Evolutionary conservation across 2,797 vertebrate genomes (phyloP).

Genomic region (Babyrousa celebensis): DNA sequence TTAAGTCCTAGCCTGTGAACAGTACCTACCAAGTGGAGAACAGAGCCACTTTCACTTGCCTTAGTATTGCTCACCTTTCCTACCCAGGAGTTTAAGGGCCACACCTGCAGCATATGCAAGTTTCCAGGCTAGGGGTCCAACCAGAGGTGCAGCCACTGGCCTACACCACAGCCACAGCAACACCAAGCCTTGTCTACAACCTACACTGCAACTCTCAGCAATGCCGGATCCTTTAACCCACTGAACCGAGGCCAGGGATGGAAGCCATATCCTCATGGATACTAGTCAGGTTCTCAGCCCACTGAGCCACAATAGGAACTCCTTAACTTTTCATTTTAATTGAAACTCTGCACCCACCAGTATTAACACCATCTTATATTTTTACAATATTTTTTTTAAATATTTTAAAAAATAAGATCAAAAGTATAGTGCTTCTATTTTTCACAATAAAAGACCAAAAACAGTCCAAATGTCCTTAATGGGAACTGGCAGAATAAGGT

Average conservation of each 20-base stretch:
- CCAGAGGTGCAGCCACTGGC: no score
- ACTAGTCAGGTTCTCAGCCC: no score
- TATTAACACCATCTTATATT: constrained; percentile 25
- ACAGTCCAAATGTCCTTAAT: not conserved
- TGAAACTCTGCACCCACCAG: not conserved
- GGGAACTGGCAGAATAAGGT: not conserved
- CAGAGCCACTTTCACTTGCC: not conserved
- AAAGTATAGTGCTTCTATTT: not conserved
- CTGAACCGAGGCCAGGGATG: no score
- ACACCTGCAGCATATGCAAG: no score
- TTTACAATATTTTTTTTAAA: not conserved
- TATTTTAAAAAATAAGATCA: not conserved
- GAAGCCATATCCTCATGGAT: no score
- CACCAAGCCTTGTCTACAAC: no score
- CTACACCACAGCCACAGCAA: no score
- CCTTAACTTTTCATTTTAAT: not conserved
- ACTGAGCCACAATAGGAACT: no score
- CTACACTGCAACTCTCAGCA: no score
- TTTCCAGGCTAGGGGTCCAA: no score
- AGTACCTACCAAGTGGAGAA: not conserved
- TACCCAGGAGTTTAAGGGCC: not conserved
- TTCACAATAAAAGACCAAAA: constrained; percentile 17
- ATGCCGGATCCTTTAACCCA: no score
- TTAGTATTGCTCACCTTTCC: not conserved
- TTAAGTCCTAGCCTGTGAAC: not conserved